Conservation (phyloP, 92 coral and sea anemone species). For the Epizoanthus ramosus region DNA sequence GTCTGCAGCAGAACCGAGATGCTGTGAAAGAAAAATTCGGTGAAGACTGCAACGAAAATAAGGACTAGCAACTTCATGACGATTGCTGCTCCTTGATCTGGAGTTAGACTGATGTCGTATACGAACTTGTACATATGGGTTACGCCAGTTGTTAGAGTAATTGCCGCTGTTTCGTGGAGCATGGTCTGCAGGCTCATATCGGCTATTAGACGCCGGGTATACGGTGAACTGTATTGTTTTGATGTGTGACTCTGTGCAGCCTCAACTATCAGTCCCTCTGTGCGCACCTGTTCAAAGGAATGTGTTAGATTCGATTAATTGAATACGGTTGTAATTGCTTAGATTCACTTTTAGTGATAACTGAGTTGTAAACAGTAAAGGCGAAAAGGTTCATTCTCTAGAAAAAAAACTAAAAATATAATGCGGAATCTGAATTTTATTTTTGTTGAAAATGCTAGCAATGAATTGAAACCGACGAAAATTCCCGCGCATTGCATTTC, state of each 20-base stretch:
- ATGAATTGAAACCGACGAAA: too few species aligned
- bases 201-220: conserved; percentile 5
- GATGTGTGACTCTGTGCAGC: neutral
- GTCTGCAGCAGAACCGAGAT: conserved; percentile 29
- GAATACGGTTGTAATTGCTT: neutral
- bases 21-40: conserved; percentile 22
- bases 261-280: neutral
- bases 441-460: neutral
- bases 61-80: neutral
- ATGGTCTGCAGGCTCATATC: conserved; percentile 39
- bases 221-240: conserved; percentile 1
- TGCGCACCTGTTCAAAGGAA: neutral
- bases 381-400: too few species aligned
- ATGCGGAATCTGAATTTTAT: neutral
- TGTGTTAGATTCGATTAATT: neutral
- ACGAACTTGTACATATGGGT: conserved; percentile 12
- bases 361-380: too few species aligned
- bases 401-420: neutral
- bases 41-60: conserved; percentile 21
- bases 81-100: conserved; percentile 16
- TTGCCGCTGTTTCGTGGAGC: conserved; percentile 31
- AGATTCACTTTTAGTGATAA: neutral
- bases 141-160: conserved; percentile 15
- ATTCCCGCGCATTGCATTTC: too few species aligned
- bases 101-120: conserved; percentile 14